phyloP scores from a whole-genome alignment of 2,797 vertebrate species.

The Coracias cyanogaster region DNA sequence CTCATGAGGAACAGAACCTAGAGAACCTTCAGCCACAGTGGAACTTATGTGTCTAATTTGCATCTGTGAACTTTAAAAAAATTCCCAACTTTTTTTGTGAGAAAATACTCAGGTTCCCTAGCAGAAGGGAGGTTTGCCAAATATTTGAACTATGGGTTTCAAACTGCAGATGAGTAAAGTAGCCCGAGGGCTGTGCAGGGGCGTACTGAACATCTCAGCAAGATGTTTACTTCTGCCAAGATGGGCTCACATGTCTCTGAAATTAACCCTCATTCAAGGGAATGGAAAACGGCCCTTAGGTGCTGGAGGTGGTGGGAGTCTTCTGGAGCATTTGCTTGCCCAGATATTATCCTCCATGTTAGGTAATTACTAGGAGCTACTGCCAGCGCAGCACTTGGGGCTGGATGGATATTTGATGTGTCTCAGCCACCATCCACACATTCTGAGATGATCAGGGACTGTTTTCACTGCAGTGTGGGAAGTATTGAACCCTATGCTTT shows the following conservation, averaged over 20 bases:
- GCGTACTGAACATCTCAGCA: background rate
- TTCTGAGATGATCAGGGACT: background rate
- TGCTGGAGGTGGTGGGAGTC: background rate
- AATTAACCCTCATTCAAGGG: background rate
- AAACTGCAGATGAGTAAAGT: background rate
- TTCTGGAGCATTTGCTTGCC: background rate
- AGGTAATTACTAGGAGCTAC: background rate
- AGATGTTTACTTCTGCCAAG: background rate
- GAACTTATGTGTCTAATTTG: background rate
- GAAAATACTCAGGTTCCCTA: background rate
- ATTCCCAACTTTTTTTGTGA: background rate
- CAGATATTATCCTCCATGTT: background rate
- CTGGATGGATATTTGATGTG: background rate
- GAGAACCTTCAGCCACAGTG: background rate
- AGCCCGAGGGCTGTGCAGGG: background rate
- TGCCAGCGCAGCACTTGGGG: background rate
- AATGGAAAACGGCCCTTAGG: background rate
- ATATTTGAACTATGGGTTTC: background rate
- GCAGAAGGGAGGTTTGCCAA: background rate
- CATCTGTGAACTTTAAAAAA: background rate
- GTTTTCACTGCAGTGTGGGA: background rate
- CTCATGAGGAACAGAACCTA: background rate
- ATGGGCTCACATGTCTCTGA: background rate
- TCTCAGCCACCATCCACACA: background rate
- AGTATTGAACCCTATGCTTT: background rate